phyloP scores from a whole-genome alignment of 2,113 vertebrate genomes.

The Corythoichthys intestinalis region DNA sequence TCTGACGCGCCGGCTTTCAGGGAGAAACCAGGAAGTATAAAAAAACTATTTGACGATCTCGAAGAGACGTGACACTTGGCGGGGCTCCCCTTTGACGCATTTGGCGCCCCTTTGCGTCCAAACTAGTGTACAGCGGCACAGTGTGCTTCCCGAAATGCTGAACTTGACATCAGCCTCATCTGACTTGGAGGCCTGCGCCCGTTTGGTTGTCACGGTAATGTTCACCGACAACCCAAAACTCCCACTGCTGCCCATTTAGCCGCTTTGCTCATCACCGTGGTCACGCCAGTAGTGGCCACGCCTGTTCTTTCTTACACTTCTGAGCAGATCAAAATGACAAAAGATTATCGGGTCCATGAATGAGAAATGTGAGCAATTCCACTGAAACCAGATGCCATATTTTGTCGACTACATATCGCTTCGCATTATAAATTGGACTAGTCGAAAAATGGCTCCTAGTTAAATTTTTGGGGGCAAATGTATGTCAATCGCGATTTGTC shows the following conservation, averaged over 20 bases:
- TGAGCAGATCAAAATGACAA: constrained; percentile 18
- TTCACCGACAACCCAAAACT: constrained; percentile 18
- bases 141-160: background rate
- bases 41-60: constrained; percentile 37
- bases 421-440: no score
- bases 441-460: no score
- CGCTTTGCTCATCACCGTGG: background rate
- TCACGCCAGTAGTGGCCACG: constrained; percentile 4
- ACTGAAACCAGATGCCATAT: no score
- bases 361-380: no score
- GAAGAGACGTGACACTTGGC: constrained; percentile 57
- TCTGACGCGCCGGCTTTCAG: constrained; percentile 43
- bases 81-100: constrained; percentile 27
- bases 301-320: constrained; percentile 14
- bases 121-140: constrained; percentile 19
- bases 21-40: constrained; percentile 19
- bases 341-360: background rate
- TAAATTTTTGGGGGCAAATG: no score
- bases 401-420: no score
- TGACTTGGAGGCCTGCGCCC: constrained; percentile 46
- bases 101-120: constrained; percentile 15
- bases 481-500: no score
- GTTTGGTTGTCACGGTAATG: constrained; percentile 37
- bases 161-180: constrained; percentile 2
- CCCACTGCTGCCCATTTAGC: constrained; percentile 2